Base-by-base conservation (phyloP, 2,113 vertebrate genomes). In the Ginglymostoma cirratum region DNA sequence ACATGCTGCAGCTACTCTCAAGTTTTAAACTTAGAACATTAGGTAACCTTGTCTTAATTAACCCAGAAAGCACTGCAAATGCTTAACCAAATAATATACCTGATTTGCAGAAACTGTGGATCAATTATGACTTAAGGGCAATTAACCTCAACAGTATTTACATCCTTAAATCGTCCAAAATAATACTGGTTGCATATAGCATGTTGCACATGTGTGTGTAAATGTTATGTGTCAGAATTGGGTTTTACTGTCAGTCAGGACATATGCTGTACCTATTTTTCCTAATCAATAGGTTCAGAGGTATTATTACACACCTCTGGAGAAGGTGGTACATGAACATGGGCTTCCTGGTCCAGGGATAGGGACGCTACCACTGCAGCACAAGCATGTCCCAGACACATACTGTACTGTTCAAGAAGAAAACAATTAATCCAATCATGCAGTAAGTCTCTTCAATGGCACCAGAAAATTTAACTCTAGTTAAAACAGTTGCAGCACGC, bases 51-150 rank as follows among this genome's bases (percentile, higher is more conserved):
- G 42, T 70, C 42, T 70, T 45, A 10, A 30, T 95, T 72, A 72
- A 66, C 89, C 89, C 38, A n/a, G n/a, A 38, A 38, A 38, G 34
- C 89, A 67, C 61, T 65, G 38, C 21, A 23, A 66, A n/a, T 93
- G 15, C 5, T 93, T 66, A 24, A 55, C 45, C 23, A 55, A 55
- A 87, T 38, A 27, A 87, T 14, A 87, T 87, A 66, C 27, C 61
- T 93, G 61, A 34, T 66, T 66, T 66, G 61, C n/a, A 21, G 89
- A n/a, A 66, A 66, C n/a, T 42, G 17, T 19, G 30, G 61, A 66
- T 67, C 89, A 93, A 67, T 93, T 42, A 93, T 93, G 61, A 93
- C 67, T 67, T 93, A 93, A 92, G 61, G 61, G 55, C 89, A 66
- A 92, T 92, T 17, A 92, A 92, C 89, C 6, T 38, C 48, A 90